A percentile compares a stretch with the other conserved stretches of the same genome.
phyloP scores from a whole-genome alignment of 2,888 invertebrate genomes.

The Scaptomyza reducta region DNA sequence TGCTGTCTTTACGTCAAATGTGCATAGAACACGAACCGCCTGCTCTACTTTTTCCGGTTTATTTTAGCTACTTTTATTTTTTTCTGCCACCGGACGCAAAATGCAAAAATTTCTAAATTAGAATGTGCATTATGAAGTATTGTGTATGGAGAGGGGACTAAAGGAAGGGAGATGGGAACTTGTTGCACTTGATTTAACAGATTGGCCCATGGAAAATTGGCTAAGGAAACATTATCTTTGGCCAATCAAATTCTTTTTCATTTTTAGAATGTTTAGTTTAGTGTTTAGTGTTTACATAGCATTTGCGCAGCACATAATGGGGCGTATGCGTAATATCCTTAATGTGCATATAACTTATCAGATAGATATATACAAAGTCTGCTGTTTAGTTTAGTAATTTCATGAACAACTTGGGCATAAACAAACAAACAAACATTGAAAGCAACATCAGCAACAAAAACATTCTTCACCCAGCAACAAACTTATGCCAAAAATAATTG shows the following conservation, averaged over 20 bases:
- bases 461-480: conserved; percentile 39
- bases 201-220: conserved; percentile 28
- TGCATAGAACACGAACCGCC: conserved; percentile 53
- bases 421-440: conserved; percentile 24
- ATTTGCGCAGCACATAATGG: conserved; percentile 26
- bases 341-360: conserved; percentile 43
- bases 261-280: conserved; percentile 53
- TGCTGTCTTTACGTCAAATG: conserved; percentile 40
- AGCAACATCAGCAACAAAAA: conserved; percentile 36
- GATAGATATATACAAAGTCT: not conserved
- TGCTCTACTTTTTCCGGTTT: conserved; percentile 74
- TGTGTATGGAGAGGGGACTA: not conserved
- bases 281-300: too few species aligned
- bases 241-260: conserved; percentile 38
- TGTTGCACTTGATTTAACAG: conserved; percentile 57
- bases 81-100: conserved; percentile 28
- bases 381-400: conserved; percentile 59
- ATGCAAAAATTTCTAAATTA: conserved; percentile 44
- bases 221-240: conserved; percentile 34
- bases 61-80: conserved; percentile 49
- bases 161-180: not conserved
- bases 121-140: conserved; percentile 28
- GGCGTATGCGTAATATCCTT: conserved; percentile 68
- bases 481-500: conserved; percentile 66
- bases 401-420: conserved; percentile 63